These are phyloP conservation scores for Apogon talboti DNA, from an alignment of 2,797 vertebrate genomes.

Conservation along the genomic window DNA sequence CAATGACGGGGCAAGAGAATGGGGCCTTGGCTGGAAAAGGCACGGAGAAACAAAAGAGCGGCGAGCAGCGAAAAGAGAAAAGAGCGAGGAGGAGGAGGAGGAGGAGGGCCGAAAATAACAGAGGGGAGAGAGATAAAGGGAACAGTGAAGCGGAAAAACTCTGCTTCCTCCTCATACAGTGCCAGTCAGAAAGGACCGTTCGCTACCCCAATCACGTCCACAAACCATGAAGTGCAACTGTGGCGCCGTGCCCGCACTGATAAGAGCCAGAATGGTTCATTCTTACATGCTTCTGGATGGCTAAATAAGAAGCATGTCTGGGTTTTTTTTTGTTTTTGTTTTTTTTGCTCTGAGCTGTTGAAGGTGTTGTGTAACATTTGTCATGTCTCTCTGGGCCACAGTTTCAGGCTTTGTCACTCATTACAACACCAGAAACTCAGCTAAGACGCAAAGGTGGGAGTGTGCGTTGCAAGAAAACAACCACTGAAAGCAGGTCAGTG, in stretches of 20 bases:
- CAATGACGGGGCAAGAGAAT: constrained; percentile 75
- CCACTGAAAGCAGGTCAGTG: constrained; percentile 62
- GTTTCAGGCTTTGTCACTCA: constrained; percentile 25
- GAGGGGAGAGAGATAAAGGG: constrained; percentile 69
- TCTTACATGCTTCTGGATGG: constrained; percentile 26
- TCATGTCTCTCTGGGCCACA: constrained; percentile 1
- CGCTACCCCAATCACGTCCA: constrained; percentile 62
- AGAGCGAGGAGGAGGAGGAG: constrained; percentile 20
- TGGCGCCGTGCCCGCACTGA: constrained; percentile 51
- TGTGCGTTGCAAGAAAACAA: constrained; percentile 1
- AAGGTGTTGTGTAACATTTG: constrained; percentile 39
- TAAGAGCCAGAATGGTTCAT: constrained; percentile 51
- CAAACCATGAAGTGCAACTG: constrained; percentile 57
- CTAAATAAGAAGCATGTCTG: constrained; percentile 32
- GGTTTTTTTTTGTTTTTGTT: background rate
- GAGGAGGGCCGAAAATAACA: constrained; percentile 55
- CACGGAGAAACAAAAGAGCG: constrained; percentile 72
- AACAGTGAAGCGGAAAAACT: constrained; percentile 76
- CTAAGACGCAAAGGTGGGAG: background rate
- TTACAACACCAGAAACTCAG: constrained; percentile 20
- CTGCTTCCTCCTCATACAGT: constrained; percentile 63
- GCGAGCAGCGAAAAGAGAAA: constrained; percentile 46
- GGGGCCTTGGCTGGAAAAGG: constrained; percentile 73
- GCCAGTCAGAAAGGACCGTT: constrained; percentile 43
- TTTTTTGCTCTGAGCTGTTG: background rate